Evolutionary conservation across 2,888 invertebrate genomes (phyloP).

Genomic region (Papilio demoleus): DNA sequence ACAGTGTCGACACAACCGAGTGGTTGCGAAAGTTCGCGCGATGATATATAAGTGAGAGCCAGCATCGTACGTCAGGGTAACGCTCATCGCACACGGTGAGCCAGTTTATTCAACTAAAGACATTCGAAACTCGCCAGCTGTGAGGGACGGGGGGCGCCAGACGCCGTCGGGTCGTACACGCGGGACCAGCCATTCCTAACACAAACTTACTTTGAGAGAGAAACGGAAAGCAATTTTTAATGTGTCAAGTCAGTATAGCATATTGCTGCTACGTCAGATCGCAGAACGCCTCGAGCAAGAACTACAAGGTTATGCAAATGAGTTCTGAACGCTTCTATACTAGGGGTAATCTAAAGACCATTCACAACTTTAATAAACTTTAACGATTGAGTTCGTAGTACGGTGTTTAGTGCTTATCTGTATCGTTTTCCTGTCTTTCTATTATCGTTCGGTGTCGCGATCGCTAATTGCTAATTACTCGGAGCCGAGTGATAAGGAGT

Average conservation of each 20-base stretch:
- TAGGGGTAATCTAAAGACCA: constrained; percentile 83
- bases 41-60: constrained; percentile 83
- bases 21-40: constrained; percentile 82
- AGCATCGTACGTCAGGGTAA: constrained; percentile 74
- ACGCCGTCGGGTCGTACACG: constrained; percentile 79
- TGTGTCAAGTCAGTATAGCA: constrained; percentile 83
- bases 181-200: constrained; percentile 71
- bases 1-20: constrained; percentile 77
- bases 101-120: constrained; percentile 75
- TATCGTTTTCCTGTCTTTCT: constrained; percentile 68
- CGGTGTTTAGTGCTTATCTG: constrained; percentile 77
- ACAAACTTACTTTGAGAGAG: constrained; percentile 71
- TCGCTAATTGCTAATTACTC: constrained; percentile 83
- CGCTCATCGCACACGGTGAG: constrained; percentile 82
- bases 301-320: constrained; percentile 84
- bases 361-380: constrained; percentile 84
- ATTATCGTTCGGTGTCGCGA: constrained; percentile 78
- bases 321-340: constrained; percentile 84
- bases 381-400: constrained; percentile 72
- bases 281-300: constrained; percentile 81
- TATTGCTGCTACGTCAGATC: constrained; percentile 83
- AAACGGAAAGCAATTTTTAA: constrained; percentile 81
- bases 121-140: constrained; percentile 76
- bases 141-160: constrained; percentile 77
- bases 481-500: constrained; percentile 77